Evolutionary conservation across 2,113 vertebrate genomes (phyloP).

Genomic region (Panthera uncia): DNA sequence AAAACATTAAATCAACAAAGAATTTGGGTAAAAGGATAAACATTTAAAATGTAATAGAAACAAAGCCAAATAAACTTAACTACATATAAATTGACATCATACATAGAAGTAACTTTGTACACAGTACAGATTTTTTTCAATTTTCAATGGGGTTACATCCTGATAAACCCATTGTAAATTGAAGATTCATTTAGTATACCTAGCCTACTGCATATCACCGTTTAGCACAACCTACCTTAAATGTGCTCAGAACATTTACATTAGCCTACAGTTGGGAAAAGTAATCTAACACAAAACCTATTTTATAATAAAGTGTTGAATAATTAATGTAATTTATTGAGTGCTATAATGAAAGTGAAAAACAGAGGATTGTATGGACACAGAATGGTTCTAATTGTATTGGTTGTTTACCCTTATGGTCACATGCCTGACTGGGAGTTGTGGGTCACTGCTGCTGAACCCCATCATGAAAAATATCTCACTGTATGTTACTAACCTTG

Average conservation of each 20-base stretch:
- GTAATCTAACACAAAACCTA: background rate
- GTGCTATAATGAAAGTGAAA: background rate
- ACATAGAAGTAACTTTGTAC: background rate
- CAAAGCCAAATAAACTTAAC: background rate
- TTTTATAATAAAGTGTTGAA: background rate
- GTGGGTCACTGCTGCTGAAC: background rate
- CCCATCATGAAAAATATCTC: background rate
- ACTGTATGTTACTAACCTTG: background rate
- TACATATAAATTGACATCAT: background rate
- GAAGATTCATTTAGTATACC: background rate
- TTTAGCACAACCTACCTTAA: background rate
- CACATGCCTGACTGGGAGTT: background rate
- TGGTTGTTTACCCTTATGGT: background rate
- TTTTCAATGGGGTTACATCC: background rate
- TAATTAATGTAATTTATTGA: background rate
- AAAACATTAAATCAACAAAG: background rate
- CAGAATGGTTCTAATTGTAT: background rate
- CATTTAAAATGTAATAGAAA: background rate
- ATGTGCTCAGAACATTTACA: background rate
- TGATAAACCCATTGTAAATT: background rate
- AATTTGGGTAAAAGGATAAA: background rate
- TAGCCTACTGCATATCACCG: background rate
- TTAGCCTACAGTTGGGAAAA: background rate
- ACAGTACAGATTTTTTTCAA: background rate
- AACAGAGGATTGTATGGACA: background rate